Evolutionary conservation across 1,140 invertebrate genomes (phyloP).

Genomic region (Drosophila lowei): DNA sequence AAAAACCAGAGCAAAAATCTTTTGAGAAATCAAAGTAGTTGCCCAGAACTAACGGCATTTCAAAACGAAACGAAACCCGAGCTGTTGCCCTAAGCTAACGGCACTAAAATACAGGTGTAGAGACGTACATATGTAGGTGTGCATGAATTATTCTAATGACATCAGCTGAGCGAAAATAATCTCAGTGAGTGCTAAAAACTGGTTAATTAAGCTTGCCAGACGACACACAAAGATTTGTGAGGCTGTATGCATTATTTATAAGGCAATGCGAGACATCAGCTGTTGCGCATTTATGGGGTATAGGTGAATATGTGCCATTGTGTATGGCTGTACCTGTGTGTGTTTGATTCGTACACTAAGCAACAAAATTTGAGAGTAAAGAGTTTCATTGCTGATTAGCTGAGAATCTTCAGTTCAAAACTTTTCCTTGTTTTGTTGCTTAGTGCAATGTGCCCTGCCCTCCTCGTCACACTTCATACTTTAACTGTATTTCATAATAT

Average conservation of each 20-base stretch:
- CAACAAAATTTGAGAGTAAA: slow-evolving; percentile 7
- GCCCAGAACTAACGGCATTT: slow-evolving; percentile 1
- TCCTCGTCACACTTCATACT: background rate
- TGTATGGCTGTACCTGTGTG: slow-evolving; percentile 1
- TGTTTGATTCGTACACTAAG: slow-evolving; percentile 29
- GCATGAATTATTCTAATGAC: slow-evolving; percentile 44
- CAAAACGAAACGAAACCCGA: slow-evolving; percentile 1
- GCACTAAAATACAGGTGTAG: no score
- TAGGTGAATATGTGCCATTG: slow-evolving; percentile 16
- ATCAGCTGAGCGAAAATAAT: slow-evolving; percentile 74
- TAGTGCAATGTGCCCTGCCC: slow-evolving; percentile 23
- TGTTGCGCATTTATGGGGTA: slow-evolving; percentile 62
- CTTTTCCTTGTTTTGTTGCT: slow-evolving; percentile 5
- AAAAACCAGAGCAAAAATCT: background rate
- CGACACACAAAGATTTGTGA: slow-evolving; percentile 21
- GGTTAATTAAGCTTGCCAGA: slow-evolving; percentile 53
- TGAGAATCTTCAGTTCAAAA: background rate
- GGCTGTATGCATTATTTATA: slow-evolving; percentile 20
- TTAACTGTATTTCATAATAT: slow-evolving; percentile 67
- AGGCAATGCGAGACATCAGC: slow-evolving; percentile 48
- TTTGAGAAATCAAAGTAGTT: background rate
- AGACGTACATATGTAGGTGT: background rate
- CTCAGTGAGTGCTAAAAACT: slow-evolving; percentile 35
- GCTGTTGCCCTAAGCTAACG: no score
- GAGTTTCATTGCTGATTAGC: background rate